Evolutionary conservation across 2,888 invertebrate species (phyloP).

Genomic region (Rhorus exstirpatorius): DNA sequence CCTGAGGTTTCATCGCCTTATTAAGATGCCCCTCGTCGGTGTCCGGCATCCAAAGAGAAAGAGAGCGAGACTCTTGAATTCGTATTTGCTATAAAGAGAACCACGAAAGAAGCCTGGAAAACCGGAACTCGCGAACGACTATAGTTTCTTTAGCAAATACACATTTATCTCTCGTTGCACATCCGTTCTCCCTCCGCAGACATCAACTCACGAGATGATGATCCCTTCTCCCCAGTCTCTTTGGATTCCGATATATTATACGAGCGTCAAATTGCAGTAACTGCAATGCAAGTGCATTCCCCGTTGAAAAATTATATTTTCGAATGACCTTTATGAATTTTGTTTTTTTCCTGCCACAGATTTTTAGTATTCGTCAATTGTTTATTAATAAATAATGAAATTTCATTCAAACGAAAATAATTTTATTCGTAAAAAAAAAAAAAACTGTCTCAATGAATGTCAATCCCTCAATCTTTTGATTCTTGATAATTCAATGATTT

Average conservation of each 20-base stretch:
- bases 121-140: constrained; percentile 80
- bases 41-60: constrained; percentile 50
- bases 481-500: too few relatives aligned
- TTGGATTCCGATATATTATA: not conserved
- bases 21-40: constrained; percentile 71
- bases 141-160: constrained; percentile 75
- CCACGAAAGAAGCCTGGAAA: constrained; percentile 76
- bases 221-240: constrained; percentile 12
- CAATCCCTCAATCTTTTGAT: too few relatives aligned
- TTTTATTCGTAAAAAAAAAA: too few relatives aligned
- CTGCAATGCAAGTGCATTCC: constrained; percentile 6
- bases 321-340: too few relatives aligned
- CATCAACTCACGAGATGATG: constrained; percentile 34
- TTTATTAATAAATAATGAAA: not conserved
- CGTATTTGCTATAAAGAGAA: constrained; percentile 50
- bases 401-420: too few relatives aligned
- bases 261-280: not conserved
- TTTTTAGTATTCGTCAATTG: not conserved
- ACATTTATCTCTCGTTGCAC: constrained; percentile 53
- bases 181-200: constrained; percentile 33
- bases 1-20: constrained; percentile 78
- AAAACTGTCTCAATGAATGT: too few relatives aligned
- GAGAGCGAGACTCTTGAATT: constrained; percentile 54
- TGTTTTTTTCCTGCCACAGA: not conserved
- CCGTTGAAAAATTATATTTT: not conserved